These are phyloP conservation scores for Chaetorhynchus papuensis DNA, from an alignment of 2,113 vertebrate genomes.

Conservation along the genomic window DNA sequence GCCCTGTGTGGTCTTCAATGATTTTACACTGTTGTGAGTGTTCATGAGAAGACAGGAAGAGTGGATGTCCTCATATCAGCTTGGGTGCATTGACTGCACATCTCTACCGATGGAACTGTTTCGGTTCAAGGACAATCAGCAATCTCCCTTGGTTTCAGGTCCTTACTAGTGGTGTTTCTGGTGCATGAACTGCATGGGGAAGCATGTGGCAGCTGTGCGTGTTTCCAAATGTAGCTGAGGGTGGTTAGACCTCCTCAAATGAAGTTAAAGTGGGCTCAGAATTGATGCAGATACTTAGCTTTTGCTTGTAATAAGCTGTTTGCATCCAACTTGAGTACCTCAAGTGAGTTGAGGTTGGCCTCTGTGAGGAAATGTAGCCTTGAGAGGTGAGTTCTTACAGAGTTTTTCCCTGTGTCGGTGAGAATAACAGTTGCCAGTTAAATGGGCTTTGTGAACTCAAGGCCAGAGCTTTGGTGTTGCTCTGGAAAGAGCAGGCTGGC, in stretches of 20 bases:
- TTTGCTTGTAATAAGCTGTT: not conserved
- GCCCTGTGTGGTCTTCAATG: not conserved
- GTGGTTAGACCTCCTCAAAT: not conserved
- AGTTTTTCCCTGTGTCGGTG: not conserved
- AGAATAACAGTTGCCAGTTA: not conserved
- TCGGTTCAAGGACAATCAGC: not conserved
- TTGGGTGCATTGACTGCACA: not conserved
- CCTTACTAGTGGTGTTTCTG: not conserved
- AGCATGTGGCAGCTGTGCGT: not conserved
- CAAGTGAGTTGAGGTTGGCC: not conserved
- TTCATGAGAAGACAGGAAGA: not conserved
- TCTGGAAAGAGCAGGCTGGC: constrained; percentile 43
- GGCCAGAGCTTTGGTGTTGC: not conserved
- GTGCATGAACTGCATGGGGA: not conserved
- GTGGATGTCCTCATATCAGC: not conserved
- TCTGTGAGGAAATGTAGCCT: not conserved
- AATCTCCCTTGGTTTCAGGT: not conserved
- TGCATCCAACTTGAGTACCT: not conserved
- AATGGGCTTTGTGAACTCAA: not conserved
- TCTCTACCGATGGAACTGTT: not conserved
- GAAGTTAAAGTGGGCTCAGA: not conserved
- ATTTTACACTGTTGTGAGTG: accelerated
- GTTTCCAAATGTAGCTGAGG: not conserved
- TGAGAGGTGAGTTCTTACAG: not conserved
- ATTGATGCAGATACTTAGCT: not conserved